Conservation (phyloP, 2,113 vertebrate genomes). For the Myrmophylax atrothorax region DNA sequence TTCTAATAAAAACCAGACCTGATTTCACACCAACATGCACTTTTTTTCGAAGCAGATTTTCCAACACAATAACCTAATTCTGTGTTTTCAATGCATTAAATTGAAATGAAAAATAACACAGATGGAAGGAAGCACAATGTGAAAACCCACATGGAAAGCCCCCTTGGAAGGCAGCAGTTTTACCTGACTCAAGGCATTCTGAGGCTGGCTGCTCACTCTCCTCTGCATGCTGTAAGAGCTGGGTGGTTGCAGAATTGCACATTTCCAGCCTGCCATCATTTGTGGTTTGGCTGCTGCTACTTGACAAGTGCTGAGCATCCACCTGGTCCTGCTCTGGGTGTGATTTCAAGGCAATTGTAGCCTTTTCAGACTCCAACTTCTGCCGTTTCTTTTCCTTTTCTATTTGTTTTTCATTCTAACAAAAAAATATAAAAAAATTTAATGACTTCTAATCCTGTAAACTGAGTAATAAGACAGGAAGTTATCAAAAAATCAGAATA, state of each 20-base stretch:
- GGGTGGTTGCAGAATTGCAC: conserved; percentile 60
- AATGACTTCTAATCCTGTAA: not conserved
- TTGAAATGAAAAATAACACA: not conserved
- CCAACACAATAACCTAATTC: not conserved
- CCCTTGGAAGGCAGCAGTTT: not conserved
- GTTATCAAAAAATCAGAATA: not conserved
- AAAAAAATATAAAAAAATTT: conserved; percentile 1
- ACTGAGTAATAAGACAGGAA: not conserved
- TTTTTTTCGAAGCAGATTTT: not conserved
- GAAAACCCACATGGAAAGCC: not conserved
- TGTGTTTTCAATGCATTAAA: not conserved
- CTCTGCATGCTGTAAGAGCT: conserved; percentile 75
- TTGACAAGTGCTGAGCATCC: conserved; percentile 42
- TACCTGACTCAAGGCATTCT: conserved; percentile 79
- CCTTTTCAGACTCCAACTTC: conserved; percentile 51
- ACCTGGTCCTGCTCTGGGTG: conserved; percentile 39
- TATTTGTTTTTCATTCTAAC: conserved; percentile 84
- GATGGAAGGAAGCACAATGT: not conserved
- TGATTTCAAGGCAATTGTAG: not conserved
- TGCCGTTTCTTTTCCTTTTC: conserved; percentile 79
- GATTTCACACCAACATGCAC: not conserved
- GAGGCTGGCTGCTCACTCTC: conserved; percentile 73
- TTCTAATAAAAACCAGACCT: not conserved
- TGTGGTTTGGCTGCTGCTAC: conserved; percentile 50
- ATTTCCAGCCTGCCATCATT: conserved; percentile 41